Conservation (phyloP, 37 sponge, comb jelly and placozoan species). For the Dysidea cf. avara region DNA sequence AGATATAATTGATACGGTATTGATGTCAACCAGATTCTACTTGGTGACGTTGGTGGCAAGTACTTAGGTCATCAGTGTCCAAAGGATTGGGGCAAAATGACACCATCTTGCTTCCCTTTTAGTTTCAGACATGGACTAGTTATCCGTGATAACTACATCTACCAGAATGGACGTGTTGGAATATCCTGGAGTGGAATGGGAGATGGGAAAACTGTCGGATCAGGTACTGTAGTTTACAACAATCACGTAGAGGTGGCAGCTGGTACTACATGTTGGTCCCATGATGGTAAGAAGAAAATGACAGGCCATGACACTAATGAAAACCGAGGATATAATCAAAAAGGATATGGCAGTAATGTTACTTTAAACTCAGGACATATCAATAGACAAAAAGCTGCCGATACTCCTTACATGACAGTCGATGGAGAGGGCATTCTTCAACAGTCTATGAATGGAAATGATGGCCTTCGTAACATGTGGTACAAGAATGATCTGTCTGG, state of each 20-base stretch:
- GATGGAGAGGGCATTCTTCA: slow-evolving; percentile 33
- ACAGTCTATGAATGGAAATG: slow-evolving; percentile 17
- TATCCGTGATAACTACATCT: slow-evolving; percentile 27
- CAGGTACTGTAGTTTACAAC: slow-evolving; percentile 13
- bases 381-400: slow-evolving; percentile 29
- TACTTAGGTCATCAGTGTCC: slow-evolving; percentile 1
- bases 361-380: slow-evolving; percentile 16
- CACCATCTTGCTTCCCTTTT: slow-evolving; percentile 3
- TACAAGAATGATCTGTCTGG: slow-evolving; percentile 23
- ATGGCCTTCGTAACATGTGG: slow-evolving; percentile 25
- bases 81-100: slow-evolving; percentile 3
- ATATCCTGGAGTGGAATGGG: slow-evolving; percentile 32
- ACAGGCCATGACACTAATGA: slow-evolving; percentile 24
- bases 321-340: slow-evolving; percentile 29
- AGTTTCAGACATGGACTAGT: slow-evolving; percentile 9
- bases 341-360: slow-evolving; percentile 23
- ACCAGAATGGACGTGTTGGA: slow-evolving; percentile 32
- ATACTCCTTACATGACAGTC: slow-evolving; percentile 19
- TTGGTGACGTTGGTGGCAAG: not conserved
- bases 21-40: slow-evolving; percentile 1
- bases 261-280: slow-evolving; percentile 28
- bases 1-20: not conserved
- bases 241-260: slow-evolving; percentile 34
- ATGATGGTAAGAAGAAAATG: not conserved
- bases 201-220: slow-evolving; percentile 31